phyloP scores from a whole-genome alignment of 2,797 vertebrate genomes.

The Neostethus bicornis region DNA sequence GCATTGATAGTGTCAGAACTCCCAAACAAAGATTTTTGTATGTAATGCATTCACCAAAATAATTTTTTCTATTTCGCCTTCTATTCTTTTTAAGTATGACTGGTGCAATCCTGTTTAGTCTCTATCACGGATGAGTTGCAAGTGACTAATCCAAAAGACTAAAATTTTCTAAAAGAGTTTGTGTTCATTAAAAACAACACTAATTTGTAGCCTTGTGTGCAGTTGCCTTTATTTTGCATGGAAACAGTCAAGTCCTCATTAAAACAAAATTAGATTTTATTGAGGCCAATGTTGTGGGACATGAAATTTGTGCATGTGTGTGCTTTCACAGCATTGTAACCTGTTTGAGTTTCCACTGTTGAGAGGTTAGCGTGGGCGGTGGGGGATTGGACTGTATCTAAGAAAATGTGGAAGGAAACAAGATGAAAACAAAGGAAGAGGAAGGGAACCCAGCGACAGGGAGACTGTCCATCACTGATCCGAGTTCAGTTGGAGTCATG shows the following conservation, averaged over 20 bases:
- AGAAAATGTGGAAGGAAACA: slow-evolving; percentile 84
- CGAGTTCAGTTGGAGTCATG: slow-evolving; percentile 59
- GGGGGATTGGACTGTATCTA: slow-evolving; percentile 75
- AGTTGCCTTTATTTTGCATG: slow-evolving; percentile 2
- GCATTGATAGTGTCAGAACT: too few species aligned
- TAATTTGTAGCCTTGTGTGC: not conserved
- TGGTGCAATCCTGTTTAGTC: too few species aligned
- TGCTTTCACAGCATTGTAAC: slow-evolving; percentile 80
- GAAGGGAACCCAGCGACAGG: slow-evolving; percentile 77
- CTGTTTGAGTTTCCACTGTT: slow-evolving; percentile 78
- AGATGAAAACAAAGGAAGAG: slow-evolving; percentile 83
- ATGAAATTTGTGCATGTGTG: slow-evolving; percentile 68
- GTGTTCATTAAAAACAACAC: too few species aligned
- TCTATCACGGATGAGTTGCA: too few species aligned
- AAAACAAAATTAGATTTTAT: slow-evolving; percentile 19
- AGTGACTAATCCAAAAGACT: too few species aligned
- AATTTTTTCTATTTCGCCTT: too few species aligned
- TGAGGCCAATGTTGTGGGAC: slow-evolving; percentile 38
- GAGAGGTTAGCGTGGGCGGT: too few species aligned
- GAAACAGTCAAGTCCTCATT: slow-evolving; percentile 9
- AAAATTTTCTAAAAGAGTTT: too few species aligned
- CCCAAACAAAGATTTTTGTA: too few species aligned
- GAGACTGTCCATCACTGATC: slow-evolving; percentile 70
- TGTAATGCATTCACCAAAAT: too few species aligned
- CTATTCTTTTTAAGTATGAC: too few species aligned